phyloP scores from a whole-genome alignment of 2,113 vertebrate species.

The Microtus ochrogaster region DNA sequence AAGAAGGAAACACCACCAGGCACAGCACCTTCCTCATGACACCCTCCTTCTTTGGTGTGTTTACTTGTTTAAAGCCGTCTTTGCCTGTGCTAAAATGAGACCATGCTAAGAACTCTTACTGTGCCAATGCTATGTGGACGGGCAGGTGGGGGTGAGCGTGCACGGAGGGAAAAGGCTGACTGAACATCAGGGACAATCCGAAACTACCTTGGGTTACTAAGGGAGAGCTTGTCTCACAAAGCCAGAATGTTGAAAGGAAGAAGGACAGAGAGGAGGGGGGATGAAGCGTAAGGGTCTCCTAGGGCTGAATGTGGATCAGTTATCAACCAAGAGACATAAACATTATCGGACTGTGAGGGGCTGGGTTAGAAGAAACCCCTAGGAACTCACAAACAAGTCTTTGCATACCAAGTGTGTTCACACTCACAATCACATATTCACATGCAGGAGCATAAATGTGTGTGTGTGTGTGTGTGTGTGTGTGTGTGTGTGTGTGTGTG shows the following conservation, averaged over 20 bases:
- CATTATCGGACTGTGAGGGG: background rate
- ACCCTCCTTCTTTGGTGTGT: constrained; percentile 56
- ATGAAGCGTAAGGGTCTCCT: too few species aligned
- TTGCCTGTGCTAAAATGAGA: constrained; percentile 44
- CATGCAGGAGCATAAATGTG: too few species aligned
- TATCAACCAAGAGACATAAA: background rate
- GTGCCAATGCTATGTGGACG: background rate
- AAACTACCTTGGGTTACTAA: background rate
- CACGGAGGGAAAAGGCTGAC: background rate
- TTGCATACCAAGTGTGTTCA: background rate
- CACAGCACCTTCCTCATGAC: constrained; percentile 30
- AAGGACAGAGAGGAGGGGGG: background rate
- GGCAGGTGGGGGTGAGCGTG: too few species aligned
- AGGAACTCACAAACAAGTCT: background rate
- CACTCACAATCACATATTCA: background rate
- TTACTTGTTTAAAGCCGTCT: constrained; percentile 53
- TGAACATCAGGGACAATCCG: background rate
- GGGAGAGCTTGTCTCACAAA: background rate
- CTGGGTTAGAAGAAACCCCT: background rate
- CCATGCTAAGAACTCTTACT: background rate
- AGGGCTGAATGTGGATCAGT: background rate
- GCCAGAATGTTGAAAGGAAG: background rate
- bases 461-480: too few species aligned
- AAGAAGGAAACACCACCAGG: constrained; percentile 61
- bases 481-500: too few species aligned